A percentile compares a stretch with the other conserved stretches of the same genome.
These are phyloP conservation scores for Drosophila neotestacea DNA, from an alignment of 2,888 invertebrate genomes.

Conservation along the genomic window DNA sequence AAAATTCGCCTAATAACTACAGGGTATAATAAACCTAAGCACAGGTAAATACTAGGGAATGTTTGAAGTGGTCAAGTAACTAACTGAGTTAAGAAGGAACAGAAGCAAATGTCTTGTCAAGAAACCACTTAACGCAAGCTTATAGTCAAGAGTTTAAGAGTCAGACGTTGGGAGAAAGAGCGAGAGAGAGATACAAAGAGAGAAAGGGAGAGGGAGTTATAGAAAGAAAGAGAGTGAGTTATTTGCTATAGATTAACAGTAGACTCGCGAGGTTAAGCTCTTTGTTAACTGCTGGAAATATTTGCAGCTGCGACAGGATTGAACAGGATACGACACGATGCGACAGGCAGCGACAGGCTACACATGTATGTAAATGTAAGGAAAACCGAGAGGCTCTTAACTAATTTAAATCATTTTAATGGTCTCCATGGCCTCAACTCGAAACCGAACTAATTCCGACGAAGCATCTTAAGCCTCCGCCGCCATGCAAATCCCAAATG, in stretches of 20 bases:
- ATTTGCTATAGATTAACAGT: constrained; percentile 20
- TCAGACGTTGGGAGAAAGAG: neutral
- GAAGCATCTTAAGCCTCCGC: constrained; percentile 49
- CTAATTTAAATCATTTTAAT: constrained; percentile 77
- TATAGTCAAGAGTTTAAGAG: neutral
- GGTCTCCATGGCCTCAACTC: constrained; percentile 37
- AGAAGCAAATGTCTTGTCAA: constrained; percentile 5
- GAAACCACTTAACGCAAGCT: constrained; percentile 3
- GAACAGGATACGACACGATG: constrained; percentile 14
- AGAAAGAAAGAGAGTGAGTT: neutral
- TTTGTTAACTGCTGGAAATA: neutral
- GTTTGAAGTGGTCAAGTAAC: constrained; percentile 30
- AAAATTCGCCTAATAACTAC: neutral
- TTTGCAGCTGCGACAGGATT: constrained; percentile 19
- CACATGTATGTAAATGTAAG: neutral
- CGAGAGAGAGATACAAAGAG: neutral
- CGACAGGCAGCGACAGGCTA: neutral
- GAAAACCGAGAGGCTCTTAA: constrained; percentile 9
- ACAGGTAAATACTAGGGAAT: constrained; percentile 4
- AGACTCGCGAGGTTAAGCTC: constrained; percentile 1
- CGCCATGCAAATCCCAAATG: constrained; percentile 65
- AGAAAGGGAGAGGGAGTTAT: neutral
- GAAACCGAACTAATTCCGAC: constrained; percentile 59
- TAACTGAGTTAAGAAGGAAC: neutral
- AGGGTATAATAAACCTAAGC: constrained; percentile 1